Conservation (phyloP, 2,113 vertebrate species). For the Peucedramus taeniatus region DNA sequence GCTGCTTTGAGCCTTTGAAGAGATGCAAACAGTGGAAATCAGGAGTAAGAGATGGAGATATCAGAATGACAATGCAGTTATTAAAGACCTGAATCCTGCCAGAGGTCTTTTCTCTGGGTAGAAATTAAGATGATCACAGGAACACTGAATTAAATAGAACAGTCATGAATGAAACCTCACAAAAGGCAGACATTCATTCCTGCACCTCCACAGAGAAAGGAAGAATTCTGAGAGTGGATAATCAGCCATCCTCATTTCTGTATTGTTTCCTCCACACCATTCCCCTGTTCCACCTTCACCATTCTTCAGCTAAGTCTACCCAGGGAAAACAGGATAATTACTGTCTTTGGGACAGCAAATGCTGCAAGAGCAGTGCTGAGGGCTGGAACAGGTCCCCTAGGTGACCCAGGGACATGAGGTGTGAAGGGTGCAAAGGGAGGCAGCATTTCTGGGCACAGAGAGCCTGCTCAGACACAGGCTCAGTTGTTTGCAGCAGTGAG, state of each 20-base stretch:
- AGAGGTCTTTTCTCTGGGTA: not conserved
- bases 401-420: not conserved
- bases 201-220: not conserved
- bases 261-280: not conserved
- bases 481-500: not conserved
- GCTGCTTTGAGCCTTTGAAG: not conserved
- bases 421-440: not conserved
- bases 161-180: not conserved
- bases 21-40: not conserved
- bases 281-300: not conserved
- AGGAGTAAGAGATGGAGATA: not conserved
- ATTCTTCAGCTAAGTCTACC: not conserved
- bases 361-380: not conserved
- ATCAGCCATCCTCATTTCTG: not conserved
- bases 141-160: not conserved
- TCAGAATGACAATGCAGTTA: not conserved
- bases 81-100: not conserved
- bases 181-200: not conserved
- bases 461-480: not conserved
- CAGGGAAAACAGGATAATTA: not conserved
- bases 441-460: not conserved
- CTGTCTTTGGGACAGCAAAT: not conserved
- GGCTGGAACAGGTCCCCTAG: not conserved
- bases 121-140: conserved; percentile 13
- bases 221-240: not conserved